phyloP scores from a whole-genome alignment of 2,113 vertebrate species.

The Callocephalon fimbriatum region DNA sequence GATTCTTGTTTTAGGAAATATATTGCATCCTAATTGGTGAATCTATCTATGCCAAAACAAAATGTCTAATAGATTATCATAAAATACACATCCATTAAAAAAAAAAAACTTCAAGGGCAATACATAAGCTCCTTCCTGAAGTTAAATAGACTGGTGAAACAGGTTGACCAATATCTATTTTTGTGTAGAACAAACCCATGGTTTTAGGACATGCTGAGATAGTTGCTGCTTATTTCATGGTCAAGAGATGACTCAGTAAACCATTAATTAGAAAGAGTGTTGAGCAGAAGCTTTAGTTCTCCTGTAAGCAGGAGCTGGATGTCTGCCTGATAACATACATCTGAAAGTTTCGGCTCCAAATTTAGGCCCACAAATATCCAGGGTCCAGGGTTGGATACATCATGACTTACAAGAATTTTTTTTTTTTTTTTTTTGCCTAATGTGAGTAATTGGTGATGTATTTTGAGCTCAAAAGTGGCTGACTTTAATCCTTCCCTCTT shows the following conservation, averaged over 20 bases:
- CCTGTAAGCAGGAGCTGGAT: not conserved
- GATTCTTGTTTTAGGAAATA: not conserved
- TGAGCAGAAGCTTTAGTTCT: not conserved
- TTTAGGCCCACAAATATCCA: not conserved
- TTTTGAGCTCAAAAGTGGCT: not conserved
- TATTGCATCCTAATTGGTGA: not conserved
- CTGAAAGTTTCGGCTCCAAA: not conserved
- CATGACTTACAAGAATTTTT: not conserved
- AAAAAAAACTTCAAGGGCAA: constrained; percentile 1
- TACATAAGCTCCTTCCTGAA: not conserved
- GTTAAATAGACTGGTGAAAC: not conserved
- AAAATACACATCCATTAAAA: not conserved
- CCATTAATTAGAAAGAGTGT: not conserved
- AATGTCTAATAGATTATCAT: not conserved
- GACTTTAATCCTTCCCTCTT: not conserved
- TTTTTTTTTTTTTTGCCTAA: not conserved
- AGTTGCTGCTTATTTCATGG: not conserved
- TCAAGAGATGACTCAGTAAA: not conserved
- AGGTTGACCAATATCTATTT: not conserved
- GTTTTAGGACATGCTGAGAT: not conserved
- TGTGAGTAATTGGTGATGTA: not conserved
- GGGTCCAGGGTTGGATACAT: not conserved
- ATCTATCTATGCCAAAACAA: not conserved
- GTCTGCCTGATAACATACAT: not conserved
- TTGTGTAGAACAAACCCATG: not conserved